Base-by-base conservation (phyloP, 2,113 vertebrate genomes). In the Sorex fumeus region DNA sequence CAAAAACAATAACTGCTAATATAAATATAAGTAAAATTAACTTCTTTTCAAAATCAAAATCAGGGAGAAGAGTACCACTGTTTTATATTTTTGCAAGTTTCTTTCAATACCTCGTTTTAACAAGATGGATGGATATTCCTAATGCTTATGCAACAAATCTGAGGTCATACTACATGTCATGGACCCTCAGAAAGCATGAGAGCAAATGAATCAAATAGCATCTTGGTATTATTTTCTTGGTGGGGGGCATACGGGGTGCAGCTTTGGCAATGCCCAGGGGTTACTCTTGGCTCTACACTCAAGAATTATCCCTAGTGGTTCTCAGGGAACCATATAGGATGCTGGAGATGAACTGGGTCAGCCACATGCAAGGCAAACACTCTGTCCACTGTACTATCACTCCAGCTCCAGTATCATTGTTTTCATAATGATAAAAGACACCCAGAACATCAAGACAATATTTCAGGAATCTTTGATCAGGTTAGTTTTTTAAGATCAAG, bases 1-100 rank as follows among this genome's bases (percentile, higher is more conserved):
- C 15, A 53, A 85, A 81, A 91, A 36, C 23, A 15, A 18, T 66
- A 67, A 43, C 27, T 86, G 21, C 85, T 90, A 74, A 85, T 3
- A 82, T 32, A 85, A 88, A 69, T 78, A 50, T n/a, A 34, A 21
- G 43, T 53, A 71, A 90, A 85, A 71, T 66, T 28, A 71, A 53
- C 13, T 28, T n/a, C 27, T 66, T 88, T 77, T 62, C 15, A 81
- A 91, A 87, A 30, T 15, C 60, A 92, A 91, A 93, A 64, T 32
- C 30, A 60, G 57, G 18, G 18, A 60, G 57, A 64, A 78, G 34
- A 72, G 81, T 40, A 66, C 50, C n/a, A 25, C 40, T 43, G 45
- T 19, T 93, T 45, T 72, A 12, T 47, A 83, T 50, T 79, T 92
- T 40, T 64, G 16, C 7, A 60, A 64, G 10, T 89, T 47, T 70